phyloP scores from a whole-genome alignment of 1,140 invertebrate genomes.

The Semibalanus balanoides region DNA sequence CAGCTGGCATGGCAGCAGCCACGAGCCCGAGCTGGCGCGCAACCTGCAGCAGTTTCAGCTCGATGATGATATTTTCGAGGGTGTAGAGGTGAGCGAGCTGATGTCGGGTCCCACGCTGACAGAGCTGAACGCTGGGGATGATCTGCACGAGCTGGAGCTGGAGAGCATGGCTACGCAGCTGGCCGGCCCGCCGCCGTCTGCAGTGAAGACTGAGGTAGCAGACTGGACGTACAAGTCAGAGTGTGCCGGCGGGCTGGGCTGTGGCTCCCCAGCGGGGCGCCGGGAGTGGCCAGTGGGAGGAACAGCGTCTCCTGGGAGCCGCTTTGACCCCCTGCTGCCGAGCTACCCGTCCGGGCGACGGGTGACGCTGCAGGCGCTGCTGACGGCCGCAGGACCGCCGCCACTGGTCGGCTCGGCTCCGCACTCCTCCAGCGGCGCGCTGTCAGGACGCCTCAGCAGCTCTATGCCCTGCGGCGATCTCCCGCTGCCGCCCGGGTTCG shows the following conservation, averaged over 20 bases:
- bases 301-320: not conserved
- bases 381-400: not conserved
- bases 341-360: not conserved
- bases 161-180: not conserved
- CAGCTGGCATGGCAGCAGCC: not conserved
- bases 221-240: not conserved
- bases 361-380: not conserved
- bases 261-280: not conserved
- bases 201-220: not conserved
- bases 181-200: not conserved
- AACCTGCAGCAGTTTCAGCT: not conserved
- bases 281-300: not conserved
- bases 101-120: not conserved
- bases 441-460: not conserved
- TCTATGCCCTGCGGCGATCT: not conserved
- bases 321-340: not conserved
- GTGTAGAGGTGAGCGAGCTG: not conserved
- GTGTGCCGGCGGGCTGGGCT: not conserved
- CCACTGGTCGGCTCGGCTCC: not conserved
- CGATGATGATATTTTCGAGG: slow-evolving; percentile 4
- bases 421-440: not conserved
- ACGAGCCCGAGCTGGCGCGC: not conserved
- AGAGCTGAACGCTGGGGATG: not conserved
- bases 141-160: not conserved
- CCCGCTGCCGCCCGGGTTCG: not conserved